Evolutionary conservation across 2,797 vertebrate species (phyloP), one percentile per base, ranked within the genome.

Genomic region (Trachurus trachurus): DNA sequence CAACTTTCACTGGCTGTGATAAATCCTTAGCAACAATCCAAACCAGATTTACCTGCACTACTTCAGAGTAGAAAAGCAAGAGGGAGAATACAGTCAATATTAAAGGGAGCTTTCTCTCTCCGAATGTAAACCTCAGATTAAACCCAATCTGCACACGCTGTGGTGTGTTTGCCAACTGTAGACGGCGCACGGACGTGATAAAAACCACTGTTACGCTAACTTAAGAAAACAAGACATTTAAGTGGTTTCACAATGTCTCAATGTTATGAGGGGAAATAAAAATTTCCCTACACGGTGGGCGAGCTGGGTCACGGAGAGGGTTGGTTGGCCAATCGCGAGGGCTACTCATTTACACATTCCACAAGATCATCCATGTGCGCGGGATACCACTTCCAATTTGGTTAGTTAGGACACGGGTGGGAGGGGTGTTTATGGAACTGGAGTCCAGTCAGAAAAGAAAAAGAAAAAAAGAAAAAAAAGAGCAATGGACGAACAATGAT

Each of bases 341-440:
- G 90, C 89, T 92, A 93, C 93, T 95, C 93, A 94, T 95, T 95
- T 94, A 92, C 94, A 94, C 93, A 95, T 95, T 94, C 94, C 94
- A 87, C 86, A 64, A 45, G 83, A 74, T 79, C 93, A 95, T 93
- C 92, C 93, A 94, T 95, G 92, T 93, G 93, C 56, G 42, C 92
- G 84, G 83, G 87, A 93, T 87, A 91, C 91, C 87, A 91, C 90
- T 92, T 94, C 90, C 91, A 94, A 90, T 94, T 93, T 93, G 58
- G 88, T 92, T 92, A 88, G 91, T 92, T 91, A 91, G 90, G 88
- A 90, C 89, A 89, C 44, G 81, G 59, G 86, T 65, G 91, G 89
- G 90, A 88, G 84, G 87, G 80, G 71, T 72, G 87, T 91, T 93
- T 88, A 89, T 88, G 84, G 86, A 89, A 80, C 66, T 40, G 29